These are phyloP conservation scores for Bellardia bayeri DNA, from an alignment of 2,888 invertebrate genomes.

Conservation along the genomic window DNA sequence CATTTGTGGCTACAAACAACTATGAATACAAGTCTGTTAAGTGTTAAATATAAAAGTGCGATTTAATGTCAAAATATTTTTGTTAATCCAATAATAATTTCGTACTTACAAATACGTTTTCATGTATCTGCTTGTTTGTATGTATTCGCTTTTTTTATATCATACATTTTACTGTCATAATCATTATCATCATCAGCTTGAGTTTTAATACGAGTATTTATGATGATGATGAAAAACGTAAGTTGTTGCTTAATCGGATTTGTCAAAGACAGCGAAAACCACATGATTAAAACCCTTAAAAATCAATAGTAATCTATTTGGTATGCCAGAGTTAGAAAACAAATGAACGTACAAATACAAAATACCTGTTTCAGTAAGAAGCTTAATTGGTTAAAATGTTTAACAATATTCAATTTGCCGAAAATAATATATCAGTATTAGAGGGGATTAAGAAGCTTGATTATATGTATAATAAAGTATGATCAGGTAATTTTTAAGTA, in stretches of 20 bases:
- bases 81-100: slow-evolving; percentile 69
- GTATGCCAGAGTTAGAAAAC: neutral
- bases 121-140: neutral
- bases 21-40: slow-evolving; percentile 28
- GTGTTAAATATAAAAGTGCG: slow-evolving; percentile 60
- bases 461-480: neutral
- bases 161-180: slow-evolving; percentile 15
- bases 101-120: slow-evolving; percentile 56
- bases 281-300: slow-evolving; percentile 49
- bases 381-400: slow-evolving; percentile 22
- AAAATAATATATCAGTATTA: neutral
- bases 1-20: neutral
- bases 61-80: slow-evolving; percentile 70
- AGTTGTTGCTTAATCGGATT: slow-evolving; percentile 59
- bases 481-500: too few relatives aligned
- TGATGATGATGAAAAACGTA: slow-evolving; percentile 18
- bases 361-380: slow-evolving; percentile 32
- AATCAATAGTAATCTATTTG: slow-evolving; percentile 40
- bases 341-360: neutral
- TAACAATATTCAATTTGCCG: neutral
- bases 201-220: slow-evolving; percentile 27
- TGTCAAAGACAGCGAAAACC: slow-evolving; percentile 29
- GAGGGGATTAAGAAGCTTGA: neutral
- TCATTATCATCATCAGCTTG: slow-evolving; percentile 26
- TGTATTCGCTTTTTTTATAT: neutral